Evolutionary conservation across 2,888 invertebrate genomes (phyloP).

Genomic region (Idaea aversata): DNA sequence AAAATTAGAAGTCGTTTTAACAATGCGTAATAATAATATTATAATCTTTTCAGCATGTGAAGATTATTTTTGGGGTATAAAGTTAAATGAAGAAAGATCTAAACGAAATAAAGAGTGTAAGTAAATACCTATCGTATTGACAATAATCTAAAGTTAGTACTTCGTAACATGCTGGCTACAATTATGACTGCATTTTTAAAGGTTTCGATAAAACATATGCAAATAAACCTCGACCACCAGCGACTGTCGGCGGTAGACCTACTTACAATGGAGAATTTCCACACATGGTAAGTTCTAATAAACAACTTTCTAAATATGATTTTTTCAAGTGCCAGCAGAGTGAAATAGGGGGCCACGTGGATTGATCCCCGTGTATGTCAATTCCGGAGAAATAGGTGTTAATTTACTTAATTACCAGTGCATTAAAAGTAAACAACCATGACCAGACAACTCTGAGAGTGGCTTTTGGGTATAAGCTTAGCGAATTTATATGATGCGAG

Average conservation of each 20-base stretch:
- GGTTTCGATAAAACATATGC: slow-evolving; percentile 10
- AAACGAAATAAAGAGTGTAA: slow-evolving; percentile 36
- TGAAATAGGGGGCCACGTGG: too few species aligned
- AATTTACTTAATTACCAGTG: too few species aligned
- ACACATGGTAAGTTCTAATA: slow-evolving; percentile 44
- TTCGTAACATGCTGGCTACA: background rate
- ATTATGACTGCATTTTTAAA: slow-evolving; percentile 3
- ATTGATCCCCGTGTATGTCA: too few species aligned
- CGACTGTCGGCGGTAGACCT: slow-evolving; percentile 38
- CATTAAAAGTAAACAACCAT: too few species aligned
- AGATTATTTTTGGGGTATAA: slow-evolving; percentile 43
- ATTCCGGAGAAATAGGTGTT: too few species aligned
- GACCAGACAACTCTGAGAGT: too few species aligned
- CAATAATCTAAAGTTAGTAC: background rate
- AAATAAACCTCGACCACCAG: slow-evolving; percentile 7
- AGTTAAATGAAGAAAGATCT: slow-evolving; percentile 28
- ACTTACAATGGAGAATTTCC: slow-evolving; percentile 47
- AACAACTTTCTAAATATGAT: too few species aligned
- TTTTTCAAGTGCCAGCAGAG: too few species aligned
- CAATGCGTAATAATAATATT: background rate
- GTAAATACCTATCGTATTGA: slow-evolving; percentile 19
- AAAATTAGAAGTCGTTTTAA: too few species aligned
- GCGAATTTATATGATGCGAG: too few species aligned
- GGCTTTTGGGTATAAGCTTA: too few species aligned
- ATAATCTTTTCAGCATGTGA: slow-evolving; percentile 43